phyloP scores from a whole-genome alignment of 2,113 vertebrate genomes.

The Gobio gobio region DNA sequence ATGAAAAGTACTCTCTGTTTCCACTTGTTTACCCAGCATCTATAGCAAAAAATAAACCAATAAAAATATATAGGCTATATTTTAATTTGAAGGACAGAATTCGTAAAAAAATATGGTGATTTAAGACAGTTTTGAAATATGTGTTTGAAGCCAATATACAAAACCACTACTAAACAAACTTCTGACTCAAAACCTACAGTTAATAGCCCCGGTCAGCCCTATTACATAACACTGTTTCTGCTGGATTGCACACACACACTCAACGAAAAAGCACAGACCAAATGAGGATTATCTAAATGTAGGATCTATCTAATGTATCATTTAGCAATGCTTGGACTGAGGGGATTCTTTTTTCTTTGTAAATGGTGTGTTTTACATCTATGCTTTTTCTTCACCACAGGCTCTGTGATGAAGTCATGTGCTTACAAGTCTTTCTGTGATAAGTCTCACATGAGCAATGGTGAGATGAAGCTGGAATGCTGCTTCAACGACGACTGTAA shows the following conservation, averaged over 20 bases:
- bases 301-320: too few species aligned
- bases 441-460: constrained; percentile 70
- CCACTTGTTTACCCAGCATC: too few species aligned
- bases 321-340: background rate
- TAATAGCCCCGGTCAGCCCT: background rate
- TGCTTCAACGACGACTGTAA: constrained; percentile 84
- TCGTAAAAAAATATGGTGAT: background rate
- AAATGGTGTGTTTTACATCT: background rate
- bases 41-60: too few species aligned
- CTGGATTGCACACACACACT: background rate
- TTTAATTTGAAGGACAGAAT: background rate
- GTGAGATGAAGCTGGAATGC: constrained; percentile 78
- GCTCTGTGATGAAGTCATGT: constrained; percentile 84
- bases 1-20: too few species aligned
- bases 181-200: background rate
- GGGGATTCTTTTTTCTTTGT: too few species aligned
- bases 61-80: too few species aligned
- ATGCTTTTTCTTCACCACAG: constrained; percentile 65
- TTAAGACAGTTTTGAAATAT: too few species aligned
- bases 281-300: background rate
- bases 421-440: constrained; percentile 86
- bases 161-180: background rate
- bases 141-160: background rate
- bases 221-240: background rate
- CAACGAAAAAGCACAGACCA: background rate